A percentile compares a stretch with the other conserved stretches of the same genome.
phyloP scores from a whole-genome alignment of 2,113 vertebrate species.

The Apteryx mantelli region DNA sequence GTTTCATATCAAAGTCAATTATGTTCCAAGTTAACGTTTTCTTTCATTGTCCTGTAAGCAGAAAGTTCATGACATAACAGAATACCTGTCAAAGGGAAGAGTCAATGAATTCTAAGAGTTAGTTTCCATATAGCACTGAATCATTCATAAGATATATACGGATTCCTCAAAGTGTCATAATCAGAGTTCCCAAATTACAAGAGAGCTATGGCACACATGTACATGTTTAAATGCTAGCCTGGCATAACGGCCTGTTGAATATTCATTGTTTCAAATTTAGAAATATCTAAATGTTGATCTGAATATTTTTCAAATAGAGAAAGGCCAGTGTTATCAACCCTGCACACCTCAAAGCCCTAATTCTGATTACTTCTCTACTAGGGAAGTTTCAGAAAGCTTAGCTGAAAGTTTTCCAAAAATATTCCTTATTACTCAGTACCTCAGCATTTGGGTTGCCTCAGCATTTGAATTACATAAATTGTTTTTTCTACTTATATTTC shows the following conservation, averaged over 20 bases:
- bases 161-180: not conserved
- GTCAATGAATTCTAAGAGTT: not conserved
- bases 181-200: not conserved
- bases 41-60: not conserved
- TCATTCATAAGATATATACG: fast-evolving
- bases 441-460: not conserved
- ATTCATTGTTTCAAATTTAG: not conserved
- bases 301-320: not conserved
- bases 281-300: not conserved
- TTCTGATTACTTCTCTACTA: not conserved
- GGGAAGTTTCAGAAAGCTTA: not conserved
- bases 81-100: not conserved
- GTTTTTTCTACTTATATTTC: not conserved
- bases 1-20: not conserved
- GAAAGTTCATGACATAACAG: not conserved
- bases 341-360: not conserved
- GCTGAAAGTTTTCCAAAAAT: not conserved
- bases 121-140: not conserved
- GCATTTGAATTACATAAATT: not conserved
- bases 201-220: fast-evolving
- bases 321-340: not conserved
- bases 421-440: not conserved
- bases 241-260: not conserved
- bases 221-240: not conserved
- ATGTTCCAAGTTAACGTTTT: not conserved